Conservation (phyloP, 2,888 invertebrate species). For the Leptinotarsa haldemani region DNA sequence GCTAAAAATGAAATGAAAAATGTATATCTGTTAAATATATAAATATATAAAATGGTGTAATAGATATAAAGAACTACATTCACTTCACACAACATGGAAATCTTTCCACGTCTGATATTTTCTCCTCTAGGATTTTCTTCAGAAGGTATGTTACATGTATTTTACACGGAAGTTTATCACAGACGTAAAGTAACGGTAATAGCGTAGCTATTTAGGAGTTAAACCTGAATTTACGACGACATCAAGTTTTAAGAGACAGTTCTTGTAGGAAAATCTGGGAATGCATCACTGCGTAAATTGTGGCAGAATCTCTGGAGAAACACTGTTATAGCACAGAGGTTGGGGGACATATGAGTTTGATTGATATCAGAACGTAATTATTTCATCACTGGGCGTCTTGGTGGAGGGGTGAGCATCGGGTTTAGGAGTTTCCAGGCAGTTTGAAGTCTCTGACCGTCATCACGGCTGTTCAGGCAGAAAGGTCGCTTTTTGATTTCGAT, state of each 20-base stretch:
- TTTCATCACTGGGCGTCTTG: no score
- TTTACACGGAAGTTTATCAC: constrained; percentile 32
- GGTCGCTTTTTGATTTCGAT: no score
- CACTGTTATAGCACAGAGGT: no score
- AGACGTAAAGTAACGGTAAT: constrained; percentile 34
- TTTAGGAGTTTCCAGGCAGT: no score
- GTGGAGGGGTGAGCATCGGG: no score
- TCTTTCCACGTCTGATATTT: constrained; percentile 36
- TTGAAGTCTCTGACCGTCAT: no score
- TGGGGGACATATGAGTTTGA: no score
- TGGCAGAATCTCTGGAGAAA: no score
- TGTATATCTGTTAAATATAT: no score
- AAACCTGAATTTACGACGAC: constrained; percentile 26
- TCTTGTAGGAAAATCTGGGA: background rate
- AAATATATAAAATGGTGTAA: background rate
- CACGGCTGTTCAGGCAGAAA: no score
- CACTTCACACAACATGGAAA: constrained; percentile 24
- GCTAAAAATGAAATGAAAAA: no score
- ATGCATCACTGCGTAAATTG: background rate
- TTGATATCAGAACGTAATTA: no score
- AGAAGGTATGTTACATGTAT: constrained; percentile 32
- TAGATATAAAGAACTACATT: background rate
- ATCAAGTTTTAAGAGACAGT: constrained; percentile 10
- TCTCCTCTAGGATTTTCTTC: constrained; percentile 23
- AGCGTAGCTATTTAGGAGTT: constrained; percentile 35